Percentiles rank a stretch among this genome's conserved stretches.
Evolutionary conservation across 2,113 vertebrate species (phyloP).

Genomic region (Sprattus sprattus): DNA sequence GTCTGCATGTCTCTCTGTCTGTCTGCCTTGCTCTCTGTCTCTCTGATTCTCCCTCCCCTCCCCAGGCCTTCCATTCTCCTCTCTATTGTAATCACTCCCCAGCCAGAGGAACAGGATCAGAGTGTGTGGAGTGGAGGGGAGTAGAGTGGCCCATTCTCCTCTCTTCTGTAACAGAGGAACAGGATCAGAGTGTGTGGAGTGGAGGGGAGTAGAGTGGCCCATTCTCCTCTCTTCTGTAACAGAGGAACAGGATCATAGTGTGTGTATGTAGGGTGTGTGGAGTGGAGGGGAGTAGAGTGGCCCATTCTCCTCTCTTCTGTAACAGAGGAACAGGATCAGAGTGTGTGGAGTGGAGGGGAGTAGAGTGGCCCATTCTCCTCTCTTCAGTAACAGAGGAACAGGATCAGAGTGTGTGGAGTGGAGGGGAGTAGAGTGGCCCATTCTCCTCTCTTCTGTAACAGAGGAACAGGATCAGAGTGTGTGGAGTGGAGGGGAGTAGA

Average conservation of each 20-base stretch:
- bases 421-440: slow-evolving; percentile 21
- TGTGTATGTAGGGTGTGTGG: slow-evolving; percentile 30
- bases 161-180: slow-evolving; percentile 18
- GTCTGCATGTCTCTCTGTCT: neutral
- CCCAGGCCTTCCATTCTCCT: too few species aligned
- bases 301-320: slow-evolving; percentile 17
- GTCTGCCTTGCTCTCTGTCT: neutral
- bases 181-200: slow-evolving; percentile 28
- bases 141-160: slow-evolving; percentile 22
- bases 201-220: slow-evolving; percentile 31
- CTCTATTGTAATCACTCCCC: neutral
- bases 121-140: slow-evolving; percentile 27
- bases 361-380: slow-evolving; percentile 22
- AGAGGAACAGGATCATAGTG: slow-evolving; percentile 23
- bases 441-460: too few species aligned
- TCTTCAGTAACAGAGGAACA: slow-evolving; percentile 16
- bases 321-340: slow-evolving; percentile 26
- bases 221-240: slow-evolving; percentile 5
- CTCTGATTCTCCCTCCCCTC: neutral
- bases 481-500: slow-evolving; percentile 6
- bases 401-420: slow-evolving; percentile 29
- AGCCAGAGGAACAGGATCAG: slow-evolving; percentile 24
- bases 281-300: slow-evolving; percentile 26
- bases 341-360: slow-evolving; percentile 19
- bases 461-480: slow-evolving; percentile 29